Conservation (phyloP, 1,140 invertebrate species). For the Maconellicoccus hirsutus region DNA sequence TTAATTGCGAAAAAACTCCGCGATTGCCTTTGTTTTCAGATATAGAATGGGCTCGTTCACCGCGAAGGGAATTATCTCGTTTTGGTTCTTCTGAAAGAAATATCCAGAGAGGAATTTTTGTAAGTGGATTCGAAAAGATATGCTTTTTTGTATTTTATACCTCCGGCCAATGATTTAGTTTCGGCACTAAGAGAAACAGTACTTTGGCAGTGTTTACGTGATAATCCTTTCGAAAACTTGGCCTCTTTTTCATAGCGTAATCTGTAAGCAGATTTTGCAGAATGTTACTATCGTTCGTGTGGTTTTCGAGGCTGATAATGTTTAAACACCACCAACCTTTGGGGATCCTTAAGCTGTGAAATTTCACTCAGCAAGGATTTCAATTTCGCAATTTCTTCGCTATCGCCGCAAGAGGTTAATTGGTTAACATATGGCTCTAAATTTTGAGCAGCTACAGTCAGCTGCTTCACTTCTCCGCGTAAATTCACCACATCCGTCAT, state of each 20-base stretch:
- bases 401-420: slow-evolving; percentile 33
- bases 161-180: slow-evolving; percentile 7
- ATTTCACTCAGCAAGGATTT: slow-evolving; percentile 46
- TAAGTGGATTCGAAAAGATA: slow-evolving; percentile 5
- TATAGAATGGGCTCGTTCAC: slow-evolving; percentile 14
- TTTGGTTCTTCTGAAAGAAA: background rate
- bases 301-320: too few species aligned
- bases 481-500: slow-evolving; percentile 52
- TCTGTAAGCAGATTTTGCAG: too few species aligned
- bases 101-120: too few species aligned
- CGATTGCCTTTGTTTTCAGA: background rate
- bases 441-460: slow-evolving; percentile 48
- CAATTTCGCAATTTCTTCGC: slow-evolving; percentile 35
- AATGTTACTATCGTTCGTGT: too few species aligned
- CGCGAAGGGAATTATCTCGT: background rate
- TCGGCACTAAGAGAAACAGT: background rate
- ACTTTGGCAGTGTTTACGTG: slow-evolving; percentile 11
- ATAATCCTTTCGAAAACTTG: slow-evolving; percentile 12
- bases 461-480: slow-evolving; percentile 51
- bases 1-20: slow-evolving; percentile 6
- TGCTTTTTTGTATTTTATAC: too few species aligned
- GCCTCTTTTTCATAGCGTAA: background rate
- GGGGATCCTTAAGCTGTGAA: slow-evolving; percentile 36
- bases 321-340: too few species aligned
- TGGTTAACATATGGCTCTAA: slow-evolving; percentile 51